Evolutionary conservation across 2,888 invertebrate species (phyloP), one percentile per base, ranked within the genome.

Genomic region (Stramonita haemastoma): DNA sequence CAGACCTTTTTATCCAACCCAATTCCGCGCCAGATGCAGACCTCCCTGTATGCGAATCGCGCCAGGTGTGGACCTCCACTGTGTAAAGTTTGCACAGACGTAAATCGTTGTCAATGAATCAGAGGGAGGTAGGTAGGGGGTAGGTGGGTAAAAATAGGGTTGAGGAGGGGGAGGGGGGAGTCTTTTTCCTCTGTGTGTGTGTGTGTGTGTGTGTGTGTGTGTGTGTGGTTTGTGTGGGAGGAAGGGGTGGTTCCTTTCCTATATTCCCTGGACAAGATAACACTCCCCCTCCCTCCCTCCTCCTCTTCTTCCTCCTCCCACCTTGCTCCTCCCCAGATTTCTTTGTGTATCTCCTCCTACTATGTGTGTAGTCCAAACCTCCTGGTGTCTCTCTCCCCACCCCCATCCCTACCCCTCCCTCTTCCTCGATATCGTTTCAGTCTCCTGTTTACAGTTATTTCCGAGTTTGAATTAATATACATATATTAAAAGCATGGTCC

Each of bases 11-110:
- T 81, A 88, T 83, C 83, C 79, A 81, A 81, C 66, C 70, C 88
- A 88, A 84, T 88, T 88, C 29, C 85, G 46, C 36, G 34, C 89
- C 89, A 89, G 89, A 89, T 89, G 89, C 89, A 77, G 89, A 89
- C 89, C 89, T 89, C 89, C 89, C 89, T 85, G 36, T 19, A 60
- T 83, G 66, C 85, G 73, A 66, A 89, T 83, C 70, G 29, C 36
- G 73, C 89, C 89, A 89, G 89, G 70, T 89, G 89, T n/a, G 70
- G 89, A 89, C 89, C 81, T 84, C 89, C 70, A 32, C 46, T 84
- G 89, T 56, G 89, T 32, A 32, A 70, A n/a, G 70, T 87, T 46
- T 77, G 86, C 46, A 56, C 83, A 84, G 83, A 56, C 83, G 83
- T 84, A 84, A 84, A 84, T 84, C 83, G 83, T 84, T 84, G 46